Evolutionary conservation across 2,888 invertebrate genomes (phyloP).

Genomic region (Aphodius granarius): DNA sequence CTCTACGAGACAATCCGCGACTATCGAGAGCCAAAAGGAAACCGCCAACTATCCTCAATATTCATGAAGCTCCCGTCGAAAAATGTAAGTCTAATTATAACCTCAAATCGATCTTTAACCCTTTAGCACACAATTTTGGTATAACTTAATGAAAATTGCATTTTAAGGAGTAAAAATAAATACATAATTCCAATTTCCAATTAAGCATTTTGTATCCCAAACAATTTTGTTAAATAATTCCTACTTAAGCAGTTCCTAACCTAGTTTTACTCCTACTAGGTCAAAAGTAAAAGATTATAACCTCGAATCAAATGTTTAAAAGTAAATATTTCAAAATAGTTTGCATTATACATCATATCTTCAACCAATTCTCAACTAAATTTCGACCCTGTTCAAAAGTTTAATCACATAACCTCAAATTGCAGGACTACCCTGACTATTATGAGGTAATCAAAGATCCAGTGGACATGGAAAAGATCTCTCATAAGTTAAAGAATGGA

Average conservation of each 20-base stretch:
- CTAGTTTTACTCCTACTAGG: background rate
- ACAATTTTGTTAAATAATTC: background rate
- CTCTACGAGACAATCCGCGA: conserved; percentile 89
- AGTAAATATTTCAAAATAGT: background rate
- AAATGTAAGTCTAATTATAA: conserved; percentile 56
- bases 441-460: conserved; percentile 96
- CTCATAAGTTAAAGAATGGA: conserved; percentile 77
- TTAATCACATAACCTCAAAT: background rate
- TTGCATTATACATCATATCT: background rate
- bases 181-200: background rate
- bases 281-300: background rate
- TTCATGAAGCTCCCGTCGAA: conserved; percentile 95
- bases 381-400: background rate
- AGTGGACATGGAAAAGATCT: conserved; percentile 94
- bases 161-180: background rate
- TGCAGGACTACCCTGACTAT: conserved; percentile 91
- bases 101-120: background rate
- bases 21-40: conserved; percentile 80
- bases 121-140: too few species aligned
- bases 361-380: background rate
- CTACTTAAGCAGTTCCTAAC: too few species aligned
- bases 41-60: conserved; percentile 88
- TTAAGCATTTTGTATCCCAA: background rate
- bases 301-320: background rate
- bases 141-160: too few species aligned